These are phyloP conservation scores for Hemibagrus guttatus DNA, from an alignment of 2,797 vertebrate species.

Conservation along the genomic window DNA sequence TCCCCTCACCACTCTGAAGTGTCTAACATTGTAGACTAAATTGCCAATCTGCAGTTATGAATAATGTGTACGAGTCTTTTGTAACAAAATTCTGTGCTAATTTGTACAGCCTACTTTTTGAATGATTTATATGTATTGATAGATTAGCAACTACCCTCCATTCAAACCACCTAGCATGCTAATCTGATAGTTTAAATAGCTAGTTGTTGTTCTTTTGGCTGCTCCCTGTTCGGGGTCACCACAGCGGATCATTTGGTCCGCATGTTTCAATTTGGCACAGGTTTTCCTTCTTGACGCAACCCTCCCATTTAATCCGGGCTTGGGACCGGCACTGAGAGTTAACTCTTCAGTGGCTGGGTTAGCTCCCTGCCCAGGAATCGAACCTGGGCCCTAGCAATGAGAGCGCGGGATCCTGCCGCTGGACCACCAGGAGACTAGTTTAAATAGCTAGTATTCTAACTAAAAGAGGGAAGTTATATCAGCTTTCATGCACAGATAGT, in stretches of 20 bases:
- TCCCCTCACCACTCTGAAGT: neutral
- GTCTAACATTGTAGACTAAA: neutral
- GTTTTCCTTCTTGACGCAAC: too few species aligned
- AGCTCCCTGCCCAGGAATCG: too few species aligned
- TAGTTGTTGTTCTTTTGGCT: neutral
- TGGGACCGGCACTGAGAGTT: too few species aligned
- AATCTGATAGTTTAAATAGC: neutral
- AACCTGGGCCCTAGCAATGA: too few species aligned
- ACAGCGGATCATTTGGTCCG: too few species aligned
- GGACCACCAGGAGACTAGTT: too few species aligned
- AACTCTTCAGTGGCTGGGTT: too few species aligned
- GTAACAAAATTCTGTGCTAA: neutral
- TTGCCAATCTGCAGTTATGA: neutral
- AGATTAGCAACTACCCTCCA: neutral
- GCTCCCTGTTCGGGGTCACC: too few species aligned
- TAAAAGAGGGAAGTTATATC: too few species aligned
- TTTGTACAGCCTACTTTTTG: neutral
- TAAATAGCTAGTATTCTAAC: neutral
- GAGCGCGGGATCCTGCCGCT: too few species aligned
- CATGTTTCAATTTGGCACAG: too few species aligned
- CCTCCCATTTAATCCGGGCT: too few species aligned
- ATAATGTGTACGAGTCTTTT: neutral
- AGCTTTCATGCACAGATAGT: neutral
- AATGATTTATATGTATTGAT: neutral
- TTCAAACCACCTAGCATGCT: neutral